Base-by-base conservation (phyloP, 2,888 invertebrate species). In the Ophion ventricosus region DNA sequence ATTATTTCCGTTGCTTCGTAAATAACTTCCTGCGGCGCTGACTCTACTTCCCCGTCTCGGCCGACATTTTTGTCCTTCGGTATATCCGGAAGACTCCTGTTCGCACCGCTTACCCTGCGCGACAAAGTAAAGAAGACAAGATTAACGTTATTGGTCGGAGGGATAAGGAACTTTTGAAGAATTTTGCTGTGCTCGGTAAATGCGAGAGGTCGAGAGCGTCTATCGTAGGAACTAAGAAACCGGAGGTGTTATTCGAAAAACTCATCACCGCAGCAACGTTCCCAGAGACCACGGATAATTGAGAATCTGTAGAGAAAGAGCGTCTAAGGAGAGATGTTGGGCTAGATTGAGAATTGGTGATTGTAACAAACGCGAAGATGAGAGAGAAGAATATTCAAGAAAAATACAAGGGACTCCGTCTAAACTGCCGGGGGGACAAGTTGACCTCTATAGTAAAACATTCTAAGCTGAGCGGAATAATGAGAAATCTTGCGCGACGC, bases 11-110 rank as follows among this genome's bases (percentile, higher is more conserved):
- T 92, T 64, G 89, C 93, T 90, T 92, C 93, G 82, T 93, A 93
- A 84, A 93, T 92, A 72, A 90, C 88, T 85, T 91, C 93, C 74
- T 88, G 89, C 25, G 88, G 85, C 29, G 82, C 86, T 14, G 90
- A 89, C 87, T 89, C 91, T 80, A 85, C 88, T 87, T 90, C 89
- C 78, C 87, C 90, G 80, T 91, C 93, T 63, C 94, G 94, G 88
- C 95, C 95, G 85, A 94, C 94, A 89, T 96, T 95, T 54, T 96
- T 94, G 85, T 94, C 96, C 40, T 96, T 95, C 10, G 97, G 97
- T 90, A 98, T 97, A 92, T 98, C 98, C 35, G 98, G 98, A 86
- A 98, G 94, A 93, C 98, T 97, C 89, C 97, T 94, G 90, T 97
- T 96, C 87, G 96, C 95, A 87, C 95, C 94, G 69, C 93, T 94